Percentiles rank a stretch among this genome's conserved stretches.
Evolutionary conservation across 2,797 vertebrate genomes (phyloP).

Genomic region (Arctocebus calabarensis): DNA sequence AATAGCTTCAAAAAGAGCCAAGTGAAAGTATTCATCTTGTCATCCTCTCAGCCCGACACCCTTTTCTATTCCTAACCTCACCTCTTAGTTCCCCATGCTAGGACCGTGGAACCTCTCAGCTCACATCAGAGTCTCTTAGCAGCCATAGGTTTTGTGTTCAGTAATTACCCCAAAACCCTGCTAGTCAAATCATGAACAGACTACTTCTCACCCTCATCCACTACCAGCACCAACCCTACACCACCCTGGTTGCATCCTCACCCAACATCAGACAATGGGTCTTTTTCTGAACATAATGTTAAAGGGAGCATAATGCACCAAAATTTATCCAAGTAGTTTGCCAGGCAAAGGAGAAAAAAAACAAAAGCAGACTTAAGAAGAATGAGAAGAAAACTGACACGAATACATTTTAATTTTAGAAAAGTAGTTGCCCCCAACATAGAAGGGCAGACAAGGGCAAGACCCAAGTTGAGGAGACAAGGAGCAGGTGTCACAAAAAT

Average conservation of each 20-base stretch:
- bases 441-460: not conserved
- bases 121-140: not conserved
- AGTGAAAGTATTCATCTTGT: too few relatives aligned
- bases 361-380: not conserved
- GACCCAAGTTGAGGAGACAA: not conserved
- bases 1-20: not conserved
- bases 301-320: not conserved
- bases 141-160: not conserved
- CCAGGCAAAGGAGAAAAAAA: not conserved
- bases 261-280: too few relatives aligned
- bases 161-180: not conserved
- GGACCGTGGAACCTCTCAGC: not conserved
- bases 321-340: not conserved
- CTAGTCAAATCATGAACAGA: not conserved
- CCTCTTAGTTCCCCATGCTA: not conserved
- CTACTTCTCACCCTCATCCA: not conserved
- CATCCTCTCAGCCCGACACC: not conserved
- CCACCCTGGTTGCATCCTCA: not conserved
- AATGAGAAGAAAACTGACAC: not conserved
- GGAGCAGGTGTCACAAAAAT: not conserved
- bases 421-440: not conserved
- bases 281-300: not conserved
- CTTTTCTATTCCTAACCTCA: not conserved
- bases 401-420: slow-evolving; percentile 24
- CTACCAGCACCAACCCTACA: not conserved